phyloP scores from a whole-genome alignment of 2,888 invertebrate genomes.

The Elgonia sp. region DNA sequence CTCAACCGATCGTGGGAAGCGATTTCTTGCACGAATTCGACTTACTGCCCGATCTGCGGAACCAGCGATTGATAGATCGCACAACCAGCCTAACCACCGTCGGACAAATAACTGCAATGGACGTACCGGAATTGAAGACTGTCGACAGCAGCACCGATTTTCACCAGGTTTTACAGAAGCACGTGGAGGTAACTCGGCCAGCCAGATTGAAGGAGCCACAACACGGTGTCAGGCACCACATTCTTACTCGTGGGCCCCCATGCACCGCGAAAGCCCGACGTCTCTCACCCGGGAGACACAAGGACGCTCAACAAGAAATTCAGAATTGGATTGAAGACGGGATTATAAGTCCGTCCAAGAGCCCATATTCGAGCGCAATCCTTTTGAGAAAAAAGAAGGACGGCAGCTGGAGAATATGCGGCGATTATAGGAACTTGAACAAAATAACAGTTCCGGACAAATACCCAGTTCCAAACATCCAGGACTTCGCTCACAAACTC shows the following conservation, averaged over 20 bases:
- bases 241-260: constrained; percentile 83
- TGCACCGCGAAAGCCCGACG: constrained; percentile 82
- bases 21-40: constrained; percentile 79
- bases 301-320: background rate
- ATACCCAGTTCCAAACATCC: constrained; percentile 8
- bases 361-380: background rate
- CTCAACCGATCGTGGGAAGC: constrained; percentile 83
- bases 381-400: background rate
- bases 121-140: too few relatives aligned
- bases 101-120: background rate
- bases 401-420: constrained; percentile 13
- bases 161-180: background rate
- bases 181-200: background rate
- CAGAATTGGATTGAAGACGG: background rate
- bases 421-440: constrained; percentile 42
- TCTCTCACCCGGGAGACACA: constrained; percentile 79
- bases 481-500: background rate
- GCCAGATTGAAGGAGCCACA: background rate
- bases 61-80: constrained; percentile 73
- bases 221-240: constrained; percentile 77
- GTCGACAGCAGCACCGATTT: too few relatives aligned
- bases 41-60: constrained; percentile 18
- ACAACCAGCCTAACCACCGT: background rate
- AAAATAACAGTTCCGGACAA: constrained; percentile 40
- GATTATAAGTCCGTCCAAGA: background rate